These are phyloP conservation scores for Enteromius radiatus DNA, from an alignment of 2,797 vertebrate genomes.

Conservation along the genomic window DNA sequence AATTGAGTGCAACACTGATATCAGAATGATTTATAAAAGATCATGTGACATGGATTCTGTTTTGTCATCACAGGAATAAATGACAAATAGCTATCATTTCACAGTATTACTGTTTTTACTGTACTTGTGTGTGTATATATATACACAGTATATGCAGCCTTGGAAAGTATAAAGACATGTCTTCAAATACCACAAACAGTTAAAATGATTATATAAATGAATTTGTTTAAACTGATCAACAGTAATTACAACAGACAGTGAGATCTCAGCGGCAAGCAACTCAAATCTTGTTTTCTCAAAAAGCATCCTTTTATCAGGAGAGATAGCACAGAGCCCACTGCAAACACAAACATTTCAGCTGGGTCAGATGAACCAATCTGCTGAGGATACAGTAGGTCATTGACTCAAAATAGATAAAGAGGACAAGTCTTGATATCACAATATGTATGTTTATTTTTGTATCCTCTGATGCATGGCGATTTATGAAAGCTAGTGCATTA, in stretches of 20 bases:
- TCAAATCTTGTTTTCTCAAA: not conserved
- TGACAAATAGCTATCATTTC: not conserved
- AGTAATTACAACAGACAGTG: not conserved
- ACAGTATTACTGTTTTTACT: not conserved
- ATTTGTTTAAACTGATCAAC: not conserved
- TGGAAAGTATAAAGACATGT: not conserved
- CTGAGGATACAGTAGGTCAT: constrained; percentile 12
- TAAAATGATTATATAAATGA: not conserved
- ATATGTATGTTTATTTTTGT: not conserved
- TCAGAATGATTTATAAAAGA: not conserved
- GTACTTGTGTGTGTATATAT: too few relatives aligned
- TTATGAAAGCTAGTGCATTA: not conserved
- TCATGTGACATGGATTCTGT: not conserved
- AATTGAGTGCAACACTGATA: not conserved
- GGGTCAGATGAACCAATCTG: not conserved
- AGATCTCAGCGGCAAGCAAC: constrained; percentile 6
- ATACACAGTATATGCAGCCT: not conserved
- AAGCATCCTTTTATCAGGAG: not conserved
- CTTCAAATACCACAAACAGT: not conserved
- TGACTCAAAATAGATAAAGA: constrained; percentile 20
- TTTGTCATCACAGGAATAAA: not conserved
- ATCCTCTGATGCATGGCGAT: not conserved
- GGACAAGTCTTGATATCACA: not conserved
- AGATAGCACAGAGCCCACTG: not conserved
- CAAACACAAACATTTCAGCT: not conserved